These are phyloP conservation scores for Subanguina moxae DNA, from an alignment of 1,140 invertebrate species.

Conservation along the genomic window DNA sequence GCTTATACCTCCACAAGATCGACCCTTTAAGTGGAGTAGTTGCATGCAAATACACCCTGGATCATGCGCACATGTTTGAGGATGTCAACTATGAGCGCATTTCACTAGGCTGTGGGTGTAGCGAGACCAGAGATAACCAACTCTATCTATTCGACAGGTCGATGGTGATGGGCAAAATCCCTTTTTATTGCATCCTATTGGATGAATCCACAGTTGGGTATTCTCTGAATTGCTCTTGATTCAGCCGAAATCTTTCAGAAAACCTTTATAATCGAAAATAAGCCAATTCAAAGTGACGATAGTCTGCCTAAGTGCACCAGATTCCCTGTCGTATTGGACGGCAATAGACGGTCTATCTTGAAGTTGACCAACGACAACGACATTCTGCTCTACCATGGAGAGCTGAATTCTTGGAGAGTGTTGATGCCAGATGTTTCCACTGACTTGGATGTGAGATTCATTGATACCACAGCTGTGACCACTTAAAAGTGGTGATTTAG, in stretches of 20 bases:
- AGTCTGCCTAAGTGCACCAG: conserved; percentile 14
- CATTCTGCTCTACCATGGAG: conserved; percentile 17
- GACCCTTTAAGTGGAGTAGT: not conserved
- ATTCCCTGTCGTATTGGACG: conserved; percentile 29
- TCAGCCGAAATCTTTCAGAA: conserved; percentile 3
- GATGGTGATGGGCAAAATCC: conserved; percentile 27
- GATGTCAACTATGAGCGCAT: not conserved
- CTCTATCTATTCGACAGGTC: conserved; percentile 26
- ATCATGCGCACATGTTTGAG: not conserved
- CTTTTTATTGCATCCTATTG: conserved; percentile 22
- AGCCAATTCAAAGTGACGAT: conserved; percentile 12
- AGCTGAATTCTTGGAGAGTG: conserved; percentile 14
- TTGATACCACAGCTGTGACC: not conserved
- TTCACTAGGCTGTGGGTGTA: conserved; percentile 3
- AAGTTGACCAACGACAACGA: conserved; percentile 15
- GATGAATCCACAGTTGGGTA: conserved; percentile 7
- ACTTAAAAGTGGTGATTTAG: conserved; percentile 12
- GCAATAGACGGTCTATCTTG: conserved; percentile 12
- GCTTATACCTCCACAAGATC: too few species aligned
- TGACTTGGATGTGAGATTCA: conserved; percentile 23
- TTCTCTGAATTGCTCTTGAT: conserved; percentile 4
- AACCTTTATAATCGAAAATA: conserved; percentile 16
- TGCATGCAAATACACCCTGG: not conserved
- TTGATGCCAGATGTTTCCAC: conserved; percentile 13
- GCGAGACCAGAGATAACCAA: not conserved